Conservation (phyloP, 1,140 invertebrate species). For the Argopecten irradians region DNA sequence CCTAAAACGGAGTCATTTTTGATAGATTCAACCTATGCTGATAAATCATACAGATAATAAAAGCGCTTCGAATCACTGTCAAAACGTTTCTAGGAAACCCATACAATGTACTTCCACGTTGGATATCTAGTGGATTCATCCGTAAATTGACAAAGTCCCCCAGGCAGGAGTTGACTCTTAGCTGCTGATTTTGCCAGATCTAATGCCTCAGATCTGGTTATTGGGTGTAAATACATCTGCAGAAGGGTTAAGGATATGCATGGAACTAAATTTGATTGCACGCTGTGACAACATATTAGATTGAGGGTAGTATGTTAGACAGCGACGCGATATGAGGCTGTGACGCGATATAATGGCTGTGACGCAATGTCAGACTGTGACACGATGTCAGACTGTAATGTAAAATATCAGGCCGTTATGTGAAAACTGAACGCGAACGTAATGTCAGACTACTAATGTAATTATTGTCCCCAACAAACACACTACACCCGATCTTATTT, state of each 20-base stretch:
- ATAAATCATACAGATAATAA: slow-evolving; percentile 33
- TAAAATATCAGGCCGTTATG: neutral
- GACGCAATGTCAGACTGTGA: neutral
- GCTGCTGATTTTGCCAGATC: neutral
- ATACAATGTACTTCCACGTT: slow-evolving; percentile 28
- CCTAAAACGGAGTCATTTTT: slow-evolving; percentile 30
- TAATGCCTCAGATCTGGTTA: neutral
- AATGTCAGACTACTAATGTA: too few species aligned
- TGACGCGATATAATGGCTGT: too few species aligned
- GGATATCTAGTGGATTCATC: slow-evolving; percentile 12
- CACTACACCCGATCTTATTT: too few species aligned
- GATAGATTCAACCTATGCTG: slow-evolving; percentile 39
- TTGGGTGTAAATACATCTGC: neutral
- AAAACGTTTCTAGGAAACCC: slow-evolving; percentile 36
- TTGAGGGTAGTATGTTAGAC: too few species aligned
- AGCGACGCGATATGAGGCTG: too few species aligned
- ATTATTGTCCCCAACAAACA: too few species aligned
- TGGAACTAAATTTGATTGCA: neutral
- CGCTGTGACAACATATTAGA: too few species aligned
- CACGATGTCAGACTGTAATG: too few species aligned
- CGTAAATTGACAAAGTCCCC: neutral
- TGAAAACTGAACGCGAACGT: too few species aligned
- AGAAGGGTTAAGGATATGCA: neutral
- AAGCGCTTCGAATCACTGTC: slow-evolving; percentile 17
- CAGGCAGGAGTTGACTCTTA: neutral